Conservation (phyloP, 2,797 vertebrate genomes). For the Molossus alvarezi region DNA sequence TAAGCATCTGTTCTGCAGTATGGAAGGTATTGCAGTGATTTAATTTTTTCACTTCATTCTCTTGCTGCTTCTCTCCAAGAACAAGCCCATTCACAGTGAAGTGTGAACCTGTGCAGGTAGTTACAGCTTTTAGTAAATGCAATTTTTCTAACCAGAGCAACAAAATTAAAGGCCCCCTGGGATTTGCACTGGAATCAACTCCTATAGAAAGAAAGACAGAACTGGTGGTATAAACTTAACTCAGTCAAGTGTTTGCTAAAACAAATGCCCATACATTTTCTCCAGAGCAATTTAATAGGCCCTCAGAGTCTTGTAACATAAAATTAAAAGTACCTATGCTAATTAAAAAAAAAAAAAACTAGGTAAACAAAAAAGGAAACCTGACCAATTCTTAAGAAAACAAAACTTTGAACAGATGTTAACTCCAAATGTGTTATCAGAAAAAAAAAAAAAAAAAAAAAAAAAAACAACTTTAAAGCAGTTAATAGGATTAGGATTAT, state of each 20-base stretch:
- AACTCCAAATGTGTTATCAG: neutral
- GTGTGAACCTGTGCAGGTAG: neutral
- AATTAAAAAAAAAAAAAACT: neutral
- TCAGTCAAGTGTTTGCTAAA: slow-evolving; percentile 1
- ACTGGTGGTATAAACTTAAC: neutral
- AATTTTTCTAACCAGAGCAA: neutral
- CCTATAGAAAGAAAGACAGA: neutral
- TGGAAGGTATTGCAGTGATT: neutral
- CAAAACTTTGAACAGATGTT: neutral
- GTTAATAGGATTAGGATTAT: slow-evolving; percentile 11
- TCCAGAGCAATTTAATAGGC: slow-evolving; percentile 44
- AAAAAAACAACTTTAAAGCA: neutral
- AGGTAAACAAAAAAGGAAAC: neutral
- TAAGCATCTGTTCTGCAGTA: neutral
- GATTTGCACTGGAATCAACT: neutral
- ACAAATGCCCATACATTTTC: neutral
- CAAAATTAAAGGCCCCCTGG: neutral
- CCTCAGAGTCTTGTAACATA: neutral
- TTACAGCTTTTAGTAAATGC: neutral
- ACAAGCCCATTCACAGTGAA: neutral
- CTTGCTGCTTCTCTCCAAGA: neutral
- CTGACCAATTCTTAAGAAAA: neutral
- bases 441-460: neutral
- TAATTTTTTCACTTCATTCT: neutral
- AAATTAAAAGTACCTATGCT: neutral